A percentile compares a stretch with the other conserved stretches of the same genome.
These are phyloP conservation scores for Siniperca scherzeri DNA, from an alignment of 2,797 vertebrate species.

Conservation along the genomic window DNA sequence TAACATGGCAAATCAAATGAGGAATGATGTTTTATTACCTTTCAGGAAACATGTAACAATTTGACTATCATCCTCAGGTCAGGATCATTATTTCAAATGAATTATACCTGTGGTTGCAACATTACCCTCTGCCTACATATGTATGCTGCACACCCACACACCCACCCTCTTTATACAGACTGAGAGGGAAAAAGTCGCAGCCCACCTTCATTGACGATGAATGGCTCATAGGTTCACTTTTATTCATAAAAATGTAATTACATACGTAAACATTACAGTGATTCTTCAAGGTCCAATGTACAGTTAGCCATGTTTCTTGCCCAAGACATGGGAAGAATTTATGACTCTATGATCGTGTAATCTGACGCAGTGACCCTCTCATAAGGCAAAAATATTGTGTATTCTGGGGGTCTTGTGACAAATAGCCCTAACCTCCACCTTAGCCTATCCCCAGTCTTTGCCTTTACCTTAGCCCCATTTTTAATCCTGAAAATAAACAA, in stretches of 20 bases:
- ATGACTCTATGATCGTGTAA: neutral
- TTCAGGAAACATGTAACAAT: neutral
- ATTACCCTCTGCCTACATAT: neutral
- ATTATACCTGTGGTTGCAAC: neutral
- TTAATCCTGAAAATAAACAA: neutral
- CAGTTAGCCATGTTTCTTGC: neutral
- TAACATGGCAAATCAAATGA: neutral
- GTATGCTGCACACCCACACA: neutral
- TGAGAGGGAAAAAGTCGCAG: neutral
- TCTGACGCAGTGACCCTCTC: neutral
- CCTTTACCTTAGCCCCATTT: neutral
- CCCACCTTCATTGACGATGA: conserved; percentile 6
- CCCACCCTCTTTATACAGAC: neutral
- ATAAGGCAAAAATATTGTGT: neutral
- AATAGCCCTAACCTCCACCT: neutral
- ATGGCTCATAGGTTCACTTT: neutral
- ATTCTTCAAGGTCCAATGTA: conserved; percentile 1
- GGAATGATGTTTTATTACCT: neutral
- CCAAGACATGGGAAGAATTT: neutral
- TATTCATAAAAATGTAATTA: conserved; percentile 25
- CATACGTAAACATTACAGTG: neutral
- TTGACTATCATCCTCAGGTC: neutral
- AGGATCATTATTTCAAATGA: neutral
- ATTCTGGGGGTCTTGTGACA: neutral
- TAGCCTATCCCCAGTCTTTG: neutral